Evolutionary conservation across 2,113 vertebrate genomes (phyloP), one percentile per base, ranked within the genome.

Genomic region (Cynocephalus volans): DNA sequence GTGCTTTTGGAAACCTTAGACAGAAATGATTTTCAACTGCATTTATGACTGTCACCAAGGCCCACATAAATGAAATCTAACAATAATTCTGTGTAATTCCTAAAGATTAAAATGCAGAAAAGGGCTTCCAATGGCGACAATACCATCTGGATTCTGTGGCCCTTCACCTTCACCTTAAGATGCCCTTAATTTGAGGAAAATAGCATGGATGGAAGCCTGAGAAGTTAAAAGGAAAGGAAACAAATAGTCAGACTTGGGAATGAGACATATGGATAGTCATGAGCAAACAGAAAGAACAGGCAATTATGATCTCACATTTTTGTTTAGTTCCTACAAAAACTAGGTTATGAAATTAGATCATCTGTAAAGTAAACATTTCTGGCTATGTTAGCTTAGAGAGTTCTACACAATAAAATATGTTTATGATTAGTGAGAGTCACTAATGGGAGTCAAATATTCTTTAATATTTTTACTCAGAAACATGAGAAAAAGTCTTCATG

Each of bases 91-190:
- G 21, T 45, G 1, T 88, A 14, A 88, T 23, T 81, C 21, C 62
- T 92, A 81, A 82, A 73, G 13, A 36, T 70, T 83, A 81, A 93
- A 87, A 96, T 48, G 36, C 26, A 95, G 72, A 75, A 88, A 88
- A 52, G 0, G 5, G 13, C 48, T 73, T 88, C 21, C 31, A 72
- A 80, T n/a, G 28, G n/a, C n/a, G 79, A n/a, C 0, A 67, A 24
- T 79, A 85, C 15, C 48, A 76, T 2, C 1, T 65, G 21, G 24
- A 28, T 48, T 11, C 24, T 67, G 6, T 6, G 4, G 54, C 24
- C 56, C 48, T 36, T 67, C 48, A 19, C 2, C 23, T 64, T 52
- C 41, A 41, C 41, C 41, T 41, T 41, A 41, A 41, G 6, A 90
- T 70, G 6, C 33, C 26, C n/a, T 84, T 50, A 88, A 60, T 18